Base-by-base conservation (phyloP, 2,797 vertebrate genomes). In the Coregonus suidteri region DNA sequence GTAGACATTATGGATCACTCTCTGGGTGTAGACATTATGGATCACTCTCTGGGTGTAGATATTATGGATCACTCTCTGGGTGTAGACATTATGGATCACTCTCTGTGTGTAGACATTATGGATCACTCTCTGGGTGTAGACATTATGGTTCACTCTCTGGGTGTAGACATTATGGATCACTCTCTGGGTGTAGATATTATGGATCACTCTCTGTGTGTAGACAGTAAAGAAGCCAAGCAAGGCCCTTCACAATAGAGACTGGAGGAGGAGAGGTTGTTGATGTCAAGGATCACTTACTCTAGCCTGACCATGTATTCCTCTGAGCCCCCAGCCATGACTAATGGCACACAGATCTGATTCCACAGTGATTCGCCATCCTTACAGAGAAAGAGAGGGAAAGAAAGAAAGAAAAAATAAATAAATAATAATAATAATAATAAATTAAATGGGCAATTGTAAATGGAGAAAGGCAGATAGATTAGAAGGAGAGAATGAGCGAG, bases 291-390 rank as follows among this genome's bases (percentile, higher is more conserved):
- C 65, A 4, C 13, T 31, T 34, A 31, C 25, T 31, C 25, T 31
- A 31, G 64, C 56, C 56, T 76, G 77, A 77, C 56, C n/a, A 9
- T 37, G 34, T 9, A 25, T 14, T 72, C 75, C 71, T 6, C 4
- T 1, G 66, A 71, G 72, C 72, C 77, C 16, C 66, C 53, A 79
- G 71, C 74, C 81, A 35, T 76, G 71, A 77, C 75, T 82, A 59
- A 75, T 75, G 67, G 74, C 20, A 13, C n/a, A 66, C 13, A 66
- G 64, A 31, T 5, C 47, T 52, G 41, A 64, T 65, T 68, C 68
- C 74, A 75, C 25, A 30, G 72, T 75, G 66, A 75, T 75, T 18
- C 3, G 18, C n/a, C 7, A 37, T 18, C 51, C 6, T n/a, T 16
- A 69, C 4, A 76, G 20, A 75, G 16, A 52, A 25, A 59, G 18